Percentiles rank a stretch among this genome's conserved stretches.
These are phyloP conservation scores for Catalaphyllia jardinei DNA, from an alignment of 64 coral and sea anemone species.

Conservation along the genomic window DNA sequence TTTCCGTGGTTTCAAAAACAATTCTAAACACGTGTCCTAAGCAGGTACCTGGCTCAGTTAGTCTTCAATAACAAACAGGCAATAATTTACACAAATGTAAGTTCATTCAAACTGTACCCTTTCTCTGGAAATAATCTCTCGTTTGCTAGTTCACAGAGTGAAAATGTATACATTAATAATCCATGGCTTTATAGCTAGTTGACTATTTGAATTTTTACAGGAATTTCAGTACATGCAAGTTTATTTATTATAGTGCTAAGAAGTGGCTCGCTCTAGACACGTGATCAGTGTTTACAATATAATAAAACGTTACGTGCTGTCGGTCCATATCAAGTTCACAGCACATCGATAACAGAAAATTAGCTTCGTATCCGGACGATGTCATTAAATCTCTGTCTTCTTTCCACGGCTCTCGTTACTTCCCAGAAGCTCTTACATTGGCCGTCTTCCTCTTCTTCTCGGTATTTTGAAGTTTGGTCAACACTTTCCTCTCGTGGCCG, in stretches of 20 bases:
- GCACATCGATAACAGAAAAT: neutral
- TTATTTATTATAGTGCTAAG: neutral
- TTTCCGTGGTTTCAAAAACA: neutral
- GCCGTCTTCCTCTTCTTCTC: constrained; percentile 79
- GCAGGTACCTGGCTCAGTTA: constrained; percentile 1
- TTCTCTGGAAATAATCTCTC: too few relatives aligned
- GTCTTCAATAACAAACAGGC: neutral
- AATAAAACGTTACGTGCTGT: neutral
- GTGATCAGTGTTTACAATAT: neutral
- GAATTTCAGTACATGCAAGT: neutral
- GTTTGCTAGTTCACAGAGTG: too few relatives aligned
- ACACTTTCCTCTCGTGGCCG: constrained; percentile 84
- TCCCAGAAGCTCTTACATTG: neutral
- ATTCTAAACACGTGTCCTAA: neutral
- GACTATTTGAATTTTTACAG: too few relatives aligned
- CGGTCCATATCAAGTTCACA: neutral
- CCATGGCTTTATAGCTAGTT: too few relatives aligned
- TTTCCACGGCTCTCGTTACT: neutral
- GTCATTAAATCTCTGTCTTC: neutral
- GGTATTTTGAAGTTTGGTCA: constrained; percentile 73
- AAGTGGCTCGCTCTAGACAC: neutral
- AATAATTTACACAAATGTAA: neutral
- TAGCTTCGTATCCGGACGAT: neutral
- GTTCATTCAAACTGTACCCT: neutral
- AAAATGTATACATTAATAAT: too few relatives aligned